Conservation (phyloP, 1,140 invertebrate genomes). For the Danaus melanippus region DNA sequence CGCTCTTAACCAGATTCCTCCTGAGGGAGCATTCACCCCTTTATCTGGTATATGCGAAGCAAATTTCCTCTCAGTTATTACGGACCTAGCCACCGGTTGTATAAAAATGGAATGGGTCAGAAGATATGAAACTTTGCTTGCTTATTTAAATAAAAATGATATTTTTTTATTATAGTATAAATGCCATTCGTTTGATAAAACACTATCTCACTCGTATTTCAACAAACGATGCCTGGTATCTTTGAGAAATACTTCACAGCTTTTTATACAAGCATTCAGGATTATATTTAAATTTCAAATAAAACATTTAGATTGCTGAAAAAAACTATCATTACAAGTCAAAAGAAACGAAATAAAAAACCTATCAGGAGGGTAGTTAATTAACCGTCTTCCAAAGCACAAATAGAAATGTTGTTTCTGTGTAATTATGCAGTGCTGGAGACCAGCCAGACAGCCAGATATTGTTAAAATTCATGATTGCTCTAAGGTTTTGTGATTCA, state of each 20-base stretch:
- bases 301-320: too few species aligned
- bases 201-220: too few species aligned
- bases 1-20: constrained; percentile 23
- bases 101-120: too few species aligned
- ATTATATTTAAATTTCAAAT: too few species aligned
- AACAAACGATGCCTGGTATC: too few species aligned
- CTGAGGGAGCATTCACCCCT: constrained; percentile 8
- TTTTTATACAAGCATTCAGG: too few species aligned
- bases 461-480: constrained; percentile 28
- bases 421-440: constrained; percentile 29
- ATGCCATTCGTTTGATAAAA: too few species aligned
- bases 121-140: not conserved
- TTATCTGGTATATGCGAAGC: constrained; percentile 20
- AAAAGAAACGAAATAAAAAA: constrained; percentile 13
- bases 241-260: too few species aligned
- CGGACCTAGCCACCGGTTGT: not conserved
- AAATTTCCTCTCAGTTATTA: constrained; percentile 18
- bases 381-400: constrained; percentile 31
- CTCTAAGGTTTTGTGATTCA: constrained; percentile 20
- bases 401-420: constrained; percentile 26
- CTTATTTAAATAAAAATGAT: constrained; percentile 10
- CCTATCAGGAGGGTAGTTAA: constrained; percentile 25
- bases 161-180: constrained; percentile 1
- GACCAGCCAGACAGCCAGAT: constrained; percentile 24
- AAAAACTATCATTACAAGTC: not conserved